A percentile compares a stretch with the other conserved stretches of the same genome.
These are phyloP conservation scores for Melanostoma mellinum DNA, from an alignment of 2,888 invertebrate genomes.

Conservation along the genomic window DNA sequence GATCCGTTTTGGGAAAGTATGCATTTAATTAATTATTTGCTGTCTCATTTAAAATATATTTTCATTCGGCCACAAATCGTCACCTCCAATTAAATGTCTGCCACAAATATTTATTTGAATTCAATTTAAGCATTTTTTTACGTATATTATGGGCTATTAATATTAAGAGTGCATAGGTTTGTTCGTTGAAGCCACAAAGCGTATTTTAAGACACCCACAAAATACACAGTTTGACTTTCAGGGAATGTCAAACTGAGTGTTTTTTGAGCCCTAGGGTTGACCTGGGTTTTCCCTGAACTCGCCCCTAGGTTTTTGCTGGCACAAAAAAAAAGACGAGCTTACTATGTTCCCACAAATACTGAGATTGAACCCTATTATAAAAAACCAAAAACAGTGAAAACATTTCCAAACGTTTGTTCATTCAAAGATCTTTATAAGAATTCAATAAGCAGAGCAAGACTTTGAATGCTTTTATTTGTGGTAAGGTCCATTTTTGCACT, in stretches of 20 bases:
- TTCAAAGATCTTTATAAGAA: background rate
- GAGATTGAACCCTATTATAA: slow-evolving; percentile 12
- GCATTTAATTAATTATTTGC: slow-evolving; percentile 26
- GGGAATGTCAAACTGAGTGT: too few species aligned
- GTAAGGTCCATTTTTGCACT: background rate
- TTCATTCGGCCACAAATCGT: slow-evolving; percentile 28
- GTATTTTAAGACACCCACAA: too few species aligned
- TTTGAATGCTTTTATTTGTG: too few species aligned
- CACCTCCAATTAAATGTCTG: slow-evolving; percentile 16
- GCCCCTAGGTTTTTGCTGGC: too few species aligned
- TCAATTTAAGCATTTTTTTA: background rate
- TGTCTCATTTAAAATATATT: slow-evolving; percentile 18
- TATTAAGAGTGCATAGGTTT: too few species aligned
- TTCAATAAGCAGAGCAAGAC: background rate
- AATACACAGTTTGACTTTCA: too few species aligned
- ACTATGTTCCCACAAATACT: slow-evolving; percentile 1
- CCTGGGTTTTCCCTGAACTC: too few species aligned
- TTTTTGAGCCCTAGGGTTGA: too few species aligned
- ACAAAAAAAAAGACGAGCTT: too few species aligned
- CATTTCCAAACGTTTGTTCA: background rate
- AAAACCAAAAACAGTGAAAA: slow-evolving; percentile 1
- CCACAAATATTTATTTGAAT: slow-evolving; percentile 17
- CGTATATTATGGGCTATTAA: too few species aligned
- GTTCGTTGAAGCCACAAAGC: too few species aligned
- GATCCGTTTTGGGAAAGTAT: slow-evolving; percentile 43